phyloP scores from a whole-genome alignment of 2,113 vertebrate genomes.

The Psephotus haematonotus region DNA sequence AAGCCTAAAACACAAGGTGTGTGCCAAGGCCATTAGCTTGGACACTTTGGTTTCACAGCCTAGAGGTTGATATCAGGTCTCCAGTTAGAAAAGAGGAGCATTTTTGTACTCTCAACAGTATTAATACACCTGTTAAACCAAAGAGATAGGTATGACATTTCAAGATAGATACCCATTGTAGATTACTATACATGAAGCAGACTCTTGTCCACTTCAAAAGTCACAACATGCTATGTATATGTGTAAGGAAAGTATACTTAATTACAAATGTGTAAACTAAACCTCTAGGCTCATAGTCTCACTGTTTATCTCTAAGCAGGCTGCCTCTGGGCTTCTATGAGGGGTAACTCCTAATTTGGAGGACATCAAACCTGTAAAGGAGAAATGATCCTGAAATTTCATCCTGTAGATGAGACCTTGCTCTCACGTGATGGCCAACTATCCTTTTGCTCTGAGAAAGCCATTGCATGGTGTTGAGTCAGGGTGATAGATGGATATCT shows the following conservation, averaged over 20 bases:
- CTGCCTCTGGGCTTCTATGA: background rate
- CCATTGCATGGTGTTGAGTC: background rate
- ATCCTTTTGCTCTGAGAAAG: background rate
- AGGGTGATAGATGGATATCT: background rate
- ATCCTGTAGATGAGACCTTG: background rate
- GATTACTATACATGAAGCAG: background rate
- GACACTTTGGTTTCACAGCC: background rate
- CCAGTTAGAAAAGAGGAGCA: background rate
- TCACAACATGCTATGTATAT: background rate
- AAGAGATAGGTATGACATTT: background rate
- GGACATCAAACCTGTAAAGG: background rate
- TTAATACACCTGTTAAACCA: background rate
- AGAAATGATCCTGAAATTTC: background rate
- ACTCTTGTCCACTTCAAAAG: background rate
- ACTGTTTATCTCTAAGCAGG: background rate
- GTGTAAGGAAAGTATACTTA: background rate
- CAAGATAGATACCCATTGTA: background rate
- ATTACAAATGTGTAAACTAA: background rate
- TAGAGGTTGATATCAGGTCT: background rate
- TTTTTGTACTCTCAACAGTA: background rate
- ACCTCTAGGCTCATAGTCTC: background rate
- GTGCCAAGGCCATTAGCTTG: background rate
- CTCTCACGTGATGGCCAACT: background rate
- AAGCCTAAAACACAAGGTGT: background rate
- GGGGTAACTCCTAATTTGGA: background rate